Base-by-base conservation (phyloP, 2,888 invertebrate species). In the Hydropsyche betteni region DNA sequence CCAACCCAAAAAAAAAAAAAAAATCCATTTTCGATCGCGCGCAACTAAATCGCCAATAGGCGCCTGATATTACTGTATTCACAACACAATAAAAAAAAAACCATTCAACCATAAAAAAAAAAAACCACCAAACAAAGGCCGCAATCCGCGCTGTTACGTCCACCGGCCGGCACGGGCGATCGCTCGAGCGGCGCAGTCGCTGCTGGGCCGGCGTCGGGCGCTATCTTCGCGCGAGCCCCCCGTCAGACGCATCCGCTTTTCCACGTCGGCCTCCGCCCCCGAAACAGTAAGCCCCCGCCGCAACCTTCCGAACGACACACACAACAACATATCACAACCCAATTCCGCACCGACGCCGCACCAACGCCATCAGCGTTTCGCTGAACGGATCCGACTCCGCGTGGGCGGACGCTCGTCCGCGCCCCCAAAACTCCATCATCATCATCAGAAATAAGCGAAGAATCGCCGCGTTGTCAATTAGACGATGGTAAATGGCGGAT, bases 171-270 rank as follows among this genome's bases (percentile, higher is more conserved):
- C 53, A 5, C 53, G 4, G 16, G n/a, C 8, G 1, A n/a, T n/a
- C 53, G 53, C 53, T 5, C 5, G 16, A 6, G 1, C 53, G 53
- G 53, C 53, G 53, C 53, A 53, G 53, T 53, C 53, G 53, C 53
- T n/a, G 5, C 16, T n/a, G 53, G 16, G 53, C 53, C 53, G 53
- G 53, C 53, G 53, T 53, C 53, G 53, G 53, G n/a, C n/a, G 5
- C 2, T 5, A 5, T 5, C 12, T 12, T 53, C 53, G 53, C n/a
- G 53, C 12, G 0, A 3, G 53, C 3, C n/a, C 5, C 53, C 10
- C 14, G 16, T 1, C 5, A 53, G 53, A n/a, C 53, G 53, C n/a
- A 6, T 5, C 53, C 53, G 53, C 44, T 10, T 53, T n/a, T n/a
- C 53, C 53, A 1, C 12, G 51, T 51, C 51, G 3, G 12, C 10